phyloP scores from a whole-genome alignment of 2,888 invertebrate species.

The Halictus quadricinctus region DNA sequence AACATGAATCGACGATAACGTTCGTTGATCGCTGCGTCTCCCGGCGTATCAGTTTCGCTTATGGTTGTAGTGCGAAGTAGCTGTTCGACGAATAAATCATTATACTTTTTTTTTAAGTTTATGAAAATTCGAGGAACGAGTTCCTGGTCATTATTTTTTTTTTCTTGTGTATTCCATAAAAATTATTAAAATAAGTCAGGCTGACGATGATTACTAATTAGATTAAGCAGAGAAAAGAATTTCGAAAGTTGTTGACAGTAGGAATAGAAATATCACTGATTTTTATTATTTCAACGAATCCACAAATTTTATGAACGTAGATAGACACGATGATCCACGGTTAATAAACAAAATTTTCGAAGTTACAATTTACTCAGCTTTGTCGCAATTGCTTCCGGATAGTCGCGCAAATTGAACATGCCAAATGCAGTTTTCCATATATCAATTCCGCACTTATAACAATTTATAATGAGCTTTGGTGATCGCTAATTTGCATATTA shows the following conservation, averaged over 20 bases:
- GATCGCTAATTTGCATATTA: slow-evolving; percentile 12
- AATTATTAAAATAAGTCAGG: background rate
- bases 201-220: too few relatives aligned
- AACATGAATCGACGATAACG: slow-evolving; percentile 5
- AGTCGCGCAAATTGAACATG: background rate
- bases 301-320: background rate
- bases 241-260: background rate
- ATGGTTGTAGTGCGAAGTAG: background rate
- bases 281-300: too few relatives aligned
- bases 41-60: background rate
- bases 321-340: background rate
- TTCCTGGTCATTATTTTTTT: background rate
- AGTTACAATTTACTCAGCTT: background rate
- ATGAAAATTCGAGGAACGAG: background rate
- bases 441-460: background rate
- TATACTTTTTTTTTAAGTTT: background rate
- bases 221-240: background rate
- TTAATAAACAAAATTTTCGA: background rate
- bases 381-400: background rate
- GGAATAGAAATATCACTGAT: too few relatives aligned
- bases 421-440: too few relatives aligned
- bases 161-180: background rate
- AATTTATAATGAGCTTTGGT: background rate
- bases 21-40: background rate
- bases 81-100: background rate